Evolutionary conservation across 2,113 vertebrate genomes (phyloP).

Genomic region (Dipodomys ordii): DNA sequence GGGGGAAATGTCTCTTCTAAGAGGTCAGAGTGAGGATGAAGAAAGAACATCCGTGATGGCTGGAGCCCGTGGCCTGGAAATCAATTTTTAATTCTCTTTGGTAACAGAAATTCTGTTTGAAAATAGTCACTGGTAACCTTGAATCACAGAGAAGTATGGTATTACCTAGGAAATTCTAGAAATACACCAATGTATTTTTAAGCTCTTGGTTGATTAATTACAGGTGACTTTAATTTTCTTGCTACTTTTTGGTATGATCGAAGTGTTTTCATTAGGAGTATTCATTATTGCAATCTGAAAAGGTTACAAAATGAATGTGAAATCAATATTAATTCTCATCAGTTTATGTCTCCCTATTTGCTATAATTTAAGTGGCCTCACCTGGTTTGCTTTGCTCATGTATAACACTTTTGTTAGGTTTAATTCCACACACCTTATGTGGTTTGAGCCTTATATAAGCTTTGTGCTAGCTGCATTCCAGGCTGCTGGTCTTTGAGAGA

Average conservation of each 20-base stretch:
- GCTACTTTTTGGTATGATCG: neutral
- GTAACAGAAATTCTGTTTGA: conserved; percentile 16
- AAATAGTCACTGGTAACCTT: conserved; percentile 36
- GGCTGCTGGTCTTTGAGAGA: no score
- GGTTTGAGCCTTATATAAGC: no score
- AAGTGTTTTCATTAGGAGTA: neutral
- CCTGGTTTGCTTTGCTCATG: no score
- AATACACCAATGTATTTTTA: neutral
- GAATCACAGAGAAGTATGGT: neutral
- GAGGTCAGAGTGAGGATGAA: neutral
- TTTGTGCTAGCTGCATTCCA: no score
- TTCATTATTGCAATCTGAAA: conserved; percentile 22
- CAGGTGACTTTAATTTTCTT: conserved; percentile 45
- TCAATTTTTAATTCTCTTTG: neutral
- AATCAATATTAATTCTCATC: conserved; percentile 3
- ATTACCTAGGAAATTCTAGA: conserved; percentile 9
- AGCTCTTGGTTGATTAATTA: neutral
- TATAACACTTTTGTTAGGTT: no score
- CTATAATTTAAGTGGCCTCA: neutral
- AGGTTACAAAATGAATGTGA: conserved; percentile 28
- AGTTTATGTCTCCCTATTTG: neutral
- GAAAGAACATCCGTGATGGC: neutral
- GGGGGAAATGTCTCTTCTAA: neutral
- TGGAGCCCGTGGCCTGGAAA: neutral
- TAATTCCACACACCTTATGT: no score